Conservation (phyloP, 2,888 invertebrate species). For the Hylaea fasciaria region DNA sequence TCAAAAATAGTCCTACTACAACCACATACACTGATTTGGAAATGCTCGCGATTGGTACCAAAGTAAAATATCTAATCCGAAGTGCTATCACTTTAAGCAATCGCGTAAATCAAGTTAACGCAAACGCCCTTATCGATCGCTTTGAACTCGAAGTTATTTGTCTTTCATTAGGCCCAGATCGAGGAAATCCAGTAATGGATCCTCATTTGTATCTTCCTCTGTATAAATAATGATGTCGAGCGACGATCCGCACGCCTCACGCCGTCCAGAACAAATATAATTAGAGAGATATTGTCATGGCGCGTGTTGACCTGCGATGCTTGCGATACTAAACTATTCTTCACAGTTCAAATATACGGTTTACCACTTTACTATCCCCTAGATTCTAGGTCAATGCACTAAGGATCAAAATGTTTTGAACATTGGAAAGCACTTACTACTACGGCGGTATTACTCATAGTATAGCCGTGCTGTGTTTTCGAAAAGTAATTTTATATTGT, state of each 20-base stretch:
- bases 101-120: constrained; percentile 67
- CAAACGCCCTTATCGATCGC: constrained; percentile 69
- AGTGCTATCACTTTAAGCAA: constrained; percentile 35
- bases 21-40: no score
- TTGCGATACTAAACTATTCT: constrained; percentile 3
- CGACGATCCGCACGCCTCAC: constrained; percentile 59
- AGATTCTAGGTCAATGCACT: constrained; percentile 7
- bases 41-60: background rate
- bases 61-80: constrained; percentile 21
- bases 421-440: constrained; percentile 17
- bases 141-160: constrained; percentile 75
- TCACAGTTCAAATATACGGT: constrained; percentile 21
- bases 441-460: background rate
- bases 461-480: constrained; percentile 2
- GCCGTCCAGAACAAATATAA: constrained; percentile 70
- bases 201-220: constrained; percentile 77
- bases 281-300: constrained; percentile 63
- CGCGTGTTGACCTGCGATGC: constrained; percentile 43
- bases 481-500: background rate
- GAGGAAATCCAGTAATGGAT: constrained; percentile 78
- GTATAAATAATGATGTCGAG: constrained; percentile 72
- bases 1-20: background rate
- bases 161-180: constrained; percentile 77
- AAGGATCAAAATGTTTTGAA: constrained; percentile 7
- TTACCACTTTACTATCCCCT: background rate